Base-by-base conservation (phyloP, 2,888 invertebrate genomes). In the Ophion slaviceki region DNA sequence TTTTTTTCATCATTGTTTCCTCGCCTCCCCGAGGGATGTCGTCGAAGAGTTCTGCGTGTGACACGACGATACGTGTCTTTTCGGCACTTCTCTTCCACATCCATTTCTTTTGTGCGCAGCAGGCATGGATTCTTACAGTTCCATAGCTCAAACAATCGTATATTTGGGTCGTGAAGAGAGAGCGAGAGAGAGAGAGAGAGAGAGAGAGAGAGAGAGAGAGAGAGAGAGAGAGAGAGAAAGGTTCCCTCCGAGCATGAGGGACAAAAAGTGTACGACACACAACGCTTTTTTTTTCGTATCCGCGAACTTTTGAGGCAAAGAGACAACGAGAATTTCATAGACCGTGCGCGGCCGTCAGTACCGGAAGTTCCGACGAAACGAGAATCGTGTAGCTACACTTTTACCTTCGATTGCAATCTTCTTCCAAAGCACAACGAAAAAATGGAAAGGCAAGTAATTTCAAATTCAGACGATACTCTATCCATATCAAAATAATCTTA, bases 301-400 rank as follows among this genome's bases (percentile, higher is more conserved):
- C 40, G 40, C 8, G 32, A 72, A 74, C 36, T 74, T 61, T 74
- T 36, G 0, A 14, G 40, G 14, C 24, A 24, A 74, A 20, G 40
- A 7, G 59, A 24, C 24, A 24, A 74, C 8, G 24, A 40, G 40
- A 59, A 32, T 61, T 61, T 74, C n/a, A 61, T 74, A 59, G 57
- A n/a, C 32, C 36, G 57, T 20, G 57, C 53, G 71, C 71, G 47
- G 45, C 28, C 45, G 28, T 70, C 11, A 45, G 20, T 14, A 8
- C 6, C 36, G 24, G 36, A 53, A 64, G 36, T 74, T 67, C n/a
- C 66, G 57, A 74, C 57, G 67, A 66, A 59, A 66, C 57, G 66
- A 74, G n/a, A 80, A 80, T 80, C 47, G 53, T 64, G 53, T 71
- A 53, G 47, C 40, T 71, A 4, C 57, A 5, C 17, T 10, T 28